These are phyloP conservation scores for Melospiza melodia DNA, from an alignment of 2,113 vertebrate species.

Conservation along the genomic window DNA sequence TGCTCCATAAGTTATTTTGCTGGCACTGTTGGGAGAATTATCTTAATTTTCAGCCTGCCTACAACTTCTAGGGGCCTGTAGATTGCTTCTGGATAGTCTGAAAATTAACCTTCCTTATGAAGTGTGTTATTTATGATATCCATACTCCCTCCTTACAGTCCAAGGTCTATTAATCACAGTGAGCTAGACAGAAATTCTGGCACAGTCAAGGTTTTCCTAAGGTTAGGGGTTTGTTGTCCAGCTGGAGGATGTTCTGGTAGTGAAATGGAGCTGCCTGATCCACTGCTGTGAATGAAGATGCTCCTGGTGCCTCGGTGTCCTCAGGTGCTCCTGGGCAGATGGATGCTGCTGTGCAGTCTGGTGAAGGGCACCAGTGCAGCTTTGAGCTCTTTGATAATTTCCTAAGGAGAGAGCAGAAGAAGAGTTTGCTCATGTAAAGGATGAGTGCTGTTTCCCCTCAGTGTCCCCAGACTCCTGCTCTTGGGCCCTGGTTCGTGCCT, in stretches of 20 bases:
- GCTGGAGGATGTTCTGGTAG: background rate
- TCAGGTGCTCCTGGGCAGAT: background rate
- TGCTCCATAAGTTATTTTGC: background rate
- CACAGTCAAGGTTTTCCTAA: background rate
- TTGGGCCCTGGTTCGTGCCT: accelerated
- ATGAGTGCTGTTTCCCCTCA: accelerated
- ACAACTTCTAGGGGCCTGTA: background rate
- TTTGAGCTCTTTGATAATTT: background rate
- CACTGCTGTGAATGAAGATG: background rate
- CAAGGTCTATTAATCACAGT: background rate
- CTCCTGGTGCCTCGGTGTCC: accelerated
- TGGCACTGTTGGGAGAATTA: background rate
- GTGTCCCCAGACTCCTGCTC: background rate
- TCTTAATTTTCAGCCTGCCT: background rate
- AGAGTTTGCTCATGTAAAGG: accelerated
- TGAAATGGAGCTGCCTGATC: background rate
- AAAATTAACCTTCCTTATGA: background rate
- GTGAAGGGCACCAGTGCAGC: accelerated
- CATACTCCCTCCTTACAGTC: background rate
- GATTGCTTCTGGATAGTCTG: background rate
- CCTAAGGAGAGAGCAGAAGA: background rate
- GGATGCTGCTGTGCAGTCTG: background rate
- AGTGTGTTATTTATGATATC: background rate
- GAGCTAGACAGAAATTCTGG: background rate
- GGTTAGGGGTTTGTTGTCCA: accelerated